A percentile compares a stretch with the other conserved stretches of the same genome.
Conservation (phyloP, 2,888 invertebrate genomes). For the Biston betularia region DNA sequence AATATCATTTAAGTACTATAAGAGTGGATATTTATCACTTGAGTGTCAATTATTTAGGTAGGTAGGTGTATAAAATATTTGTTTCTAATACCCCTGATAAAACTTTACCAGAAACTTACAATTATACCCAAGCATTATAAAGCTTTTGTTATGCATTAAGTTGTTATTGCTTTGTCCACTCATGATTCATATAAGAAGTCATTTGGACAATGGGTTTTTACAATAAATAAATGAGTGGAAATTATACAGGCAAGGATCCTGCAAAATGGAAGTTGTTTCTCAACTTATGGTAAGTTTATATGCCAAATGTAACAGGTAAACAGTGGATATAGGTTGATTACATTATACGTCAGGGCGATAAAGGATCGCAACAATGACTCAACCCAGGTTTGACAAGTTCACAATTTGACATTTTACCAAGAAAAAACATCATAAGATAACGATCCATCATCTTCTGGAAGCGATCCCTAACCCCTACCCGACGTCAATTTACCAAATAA, state of each 20-base stretch:
- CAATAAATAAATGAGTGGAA: neutral
- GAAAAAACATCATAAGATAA: slow-evolving; percentile 76
- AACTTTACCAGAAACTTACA: neutral
- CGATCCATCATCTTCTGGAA: slow-evolving; percentile 63
- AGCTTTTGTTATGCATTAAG: neutral
- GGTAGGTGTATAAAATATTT: neutral
- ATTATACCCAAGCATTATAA: neutral
- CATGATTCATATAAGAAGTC: slow-evolving; percentile 20
- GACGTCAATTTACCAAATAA: slow-evolving; percentile 60
- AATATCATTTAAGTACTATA: no score
- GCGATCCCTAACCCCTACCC: slow-evolving; percentile 54
- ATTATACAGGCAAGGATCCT: neutral
- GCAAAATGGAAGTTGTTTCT: neutral
- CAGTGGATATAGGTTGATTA: slow-evolving; percentile 58
- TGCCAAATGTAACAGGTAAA: slow-evolving; percentile 51
- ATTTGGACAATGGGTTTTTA: slow-evolving; percentile 13
- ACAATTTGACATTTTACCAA: slow-evolving; percentile 81
- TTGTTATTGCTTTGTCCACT: slow-evolving; percentile 18
- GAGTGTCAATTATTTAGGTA: neutral
- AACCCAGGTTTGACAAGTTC: slow-evolving; percentile 84
- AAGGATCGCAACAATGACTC: slow-evolving; percentile 81
- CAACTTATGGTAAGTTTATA: slow-evolving; percentile 4
- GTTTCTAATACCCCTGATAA: slow-evolving; percentile 12
- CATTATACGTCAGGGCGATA: slow-evolving; percentile 60
- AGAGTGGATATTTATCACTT: neutral